A percentile compares a stretch with the other conserved stretches of the same genome.
phyloP scores from a whole-genome alignment of 1,140 invertebrate species.

The Melitaea cinxia region DNA sequence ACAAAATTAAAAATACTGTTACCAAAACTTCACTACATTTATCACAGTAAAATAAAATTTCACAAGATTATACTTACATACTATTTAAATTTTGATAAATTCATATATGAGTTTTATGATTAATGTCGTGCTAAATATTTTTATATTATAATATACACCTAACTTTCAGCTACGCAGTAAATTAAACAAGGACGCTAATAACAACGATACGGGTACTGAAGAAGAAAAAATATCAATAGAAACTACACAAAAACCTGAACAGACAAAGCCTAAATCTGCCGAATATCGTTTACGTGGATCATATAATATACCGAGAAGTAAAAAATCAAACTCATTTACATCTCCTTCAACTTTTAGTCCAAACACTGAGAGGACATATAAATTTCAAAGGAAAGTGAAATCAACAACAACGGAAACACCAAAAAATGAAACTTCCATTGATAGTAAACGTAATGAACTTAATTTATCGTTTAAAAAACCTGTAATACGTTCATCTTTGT shows the following conservation, averaged over 20 bases:
- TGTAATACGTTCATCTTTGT: constrained; percentile 39
- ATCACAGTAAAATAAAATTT: too few species aligned
- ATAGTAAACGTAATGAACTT: constrained; percentile 49
- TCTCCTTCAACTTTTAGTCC: constrained; percentile 40
- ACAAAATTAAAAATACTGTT: too few species aligned
- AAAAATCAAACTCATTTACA: constrained; percentile 49
- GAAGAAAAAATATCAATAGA: constrained; percentile 41
- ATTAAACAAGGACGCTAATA: constrained; percentile 39
- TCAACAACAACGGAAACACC: constrained; percentile 50
- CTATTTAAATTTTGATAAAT: not conserved
- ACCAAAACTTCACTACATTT: too few species aligned
- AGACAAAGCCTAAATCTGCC: constrained; percentile 42
- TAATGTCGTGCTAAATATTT: constrained; percentile 5
- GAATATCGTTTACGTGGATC: constrained; percentile 56
- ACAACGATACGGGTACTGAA: constrained; percentile 46
- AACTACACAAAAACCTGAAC: constrained; percentile 38
- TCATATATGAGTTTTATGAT: not conserved
- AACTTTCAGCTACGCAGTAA: constrained; percentile 54
- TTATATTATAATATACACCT: constrained; percentile 20
- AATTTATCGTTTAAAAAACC: constrained; percentile 52
- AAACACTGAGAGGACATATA: constrained; percentile 53
- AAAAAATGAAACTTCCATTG: constrained; percentile 38
- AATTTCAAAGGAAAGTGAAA: constrained; percentile 70
- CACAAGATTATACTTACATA: too few species aligned
- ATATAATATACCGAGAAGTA: constrained; percentile 56